Conservation (phyloP, 2,113 vertebrate genomes). For the Notiomystis cincta region DNA sequence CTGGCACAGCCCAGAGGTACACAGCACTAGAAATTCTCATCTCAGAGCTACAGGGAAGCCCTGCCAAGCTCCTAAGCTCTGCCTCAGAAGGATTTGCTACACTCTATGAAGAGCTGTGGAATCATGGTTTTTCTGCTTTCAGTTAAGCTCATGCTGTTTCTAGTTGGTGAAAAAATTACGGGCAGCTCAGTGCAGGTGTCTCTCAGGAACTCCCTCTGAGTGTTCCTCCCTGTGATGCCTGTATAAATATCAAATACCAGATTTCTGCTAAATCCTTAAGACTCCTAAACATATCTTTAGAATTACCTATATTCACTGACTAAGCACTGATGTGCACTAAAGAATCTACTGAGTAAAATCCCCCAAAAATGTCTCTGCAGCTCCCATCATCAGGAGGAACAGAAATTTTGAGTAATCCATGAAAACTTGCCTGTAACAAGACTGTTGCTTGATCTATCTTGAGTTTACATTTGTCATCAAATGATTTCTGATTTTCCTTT, state of each 20-base stretch:
- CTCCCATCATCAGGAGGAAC: not conserved
- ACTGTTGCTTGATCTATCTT: not conserved
- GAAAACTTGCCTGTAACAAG: not conserved
- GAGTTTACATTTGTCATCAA: not conserved
- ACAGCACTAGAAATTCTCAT: rapidly evolving
- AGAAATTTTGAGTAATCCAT: not conserved
- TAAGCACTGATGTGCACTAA: not conserved
- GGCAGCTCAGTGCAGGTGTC: not conserved
- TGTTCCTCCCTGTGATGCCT: not conserved
- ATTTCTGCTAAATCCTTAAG: not conserved
- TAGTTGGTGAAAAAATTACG: not conserved
- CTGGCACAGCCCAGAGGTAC: not conserved
- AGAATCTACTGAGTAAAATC: not conserved
- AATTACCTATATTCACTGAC: not conserved
- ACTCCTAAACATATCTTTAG: not conserved
- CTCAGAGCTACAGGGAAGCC: not conserved
- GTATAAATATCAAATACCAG: not conserved
- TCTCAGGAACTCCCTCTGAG: not conserved
- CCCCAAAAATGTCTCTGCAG: not conserved
- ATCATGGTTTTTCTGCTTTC: not conserved
- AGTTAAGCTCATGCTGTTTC: not conserved
- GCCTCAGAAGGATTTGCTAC: not conserved
- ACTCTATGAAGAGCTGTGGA: not conserved
- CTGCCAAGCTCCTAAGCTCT: not conserved
- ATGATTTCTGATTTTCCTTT: not conserved